Conservation (phyloP, 2,797 vertebrate genomes). For the Mareca strepera region DNA sequence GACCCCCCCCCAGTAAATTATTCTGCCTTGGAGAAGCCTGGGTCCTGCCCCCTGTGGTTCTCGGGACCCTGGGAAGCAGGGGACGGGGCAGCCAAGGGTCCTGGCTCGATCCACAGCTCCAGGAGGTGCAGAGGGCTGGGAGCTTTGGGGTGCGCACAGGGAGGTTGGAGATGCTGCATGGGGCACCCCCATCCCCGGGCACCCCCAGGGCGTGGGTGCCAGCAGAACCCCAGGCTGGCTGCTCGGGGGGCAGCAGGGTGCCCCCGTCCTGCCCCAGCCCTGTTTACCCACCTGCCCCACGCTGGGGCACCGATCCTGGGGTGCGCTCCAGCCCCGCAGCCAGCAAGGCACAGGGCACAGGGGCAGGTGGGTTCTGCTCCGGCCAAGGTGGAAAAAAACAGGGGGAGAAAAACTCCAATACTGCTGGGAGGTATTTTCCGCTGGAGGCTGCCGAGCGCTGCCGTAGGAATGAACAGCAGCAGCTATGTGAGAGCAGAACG, state of each 20-base stretch:
- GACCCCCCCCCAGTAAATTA: slow-evolving; percentile 36
- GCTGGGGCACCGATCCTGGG: neutral
- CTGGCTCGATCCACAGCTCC: neutral
- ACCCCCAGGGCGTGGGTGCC: no score
- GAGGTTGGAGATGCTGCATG: neutral
- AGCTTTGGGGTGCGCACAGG: rapidly evolving
- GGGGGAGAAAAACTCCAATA: neutral
- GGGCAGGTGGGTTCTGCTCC: neutral
- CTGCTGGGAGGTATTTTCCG: neutral
- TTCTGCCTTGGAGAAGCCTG: neutral
- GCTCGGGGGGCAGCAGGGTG: neutral
- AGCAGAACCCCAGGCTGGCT: neutral
- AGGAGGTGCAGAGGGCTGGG: neutral
- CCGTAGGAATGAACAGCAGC: neutral
- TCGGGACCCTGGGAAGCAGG: neutral
- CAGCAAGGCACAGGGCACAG: neutral
- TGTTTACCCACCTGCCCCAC: neutral
- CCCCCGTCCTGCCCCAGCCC: neutral
- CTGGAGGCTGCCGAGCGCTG: neutral
- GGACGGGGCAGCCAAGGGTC: neutral
- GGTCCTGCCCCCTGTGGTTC: neutral
- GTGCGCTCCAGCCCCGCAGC: rapidly evolving
- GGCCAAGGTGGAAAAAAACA: neutral
- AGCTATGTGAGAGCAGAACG: neutral
- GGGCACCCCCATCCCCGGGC: neutral